Evolutionary conservation across 2,113 vertebrate genomes (phyloP).

Genomic region (Grammomys surdaster): DNA sequence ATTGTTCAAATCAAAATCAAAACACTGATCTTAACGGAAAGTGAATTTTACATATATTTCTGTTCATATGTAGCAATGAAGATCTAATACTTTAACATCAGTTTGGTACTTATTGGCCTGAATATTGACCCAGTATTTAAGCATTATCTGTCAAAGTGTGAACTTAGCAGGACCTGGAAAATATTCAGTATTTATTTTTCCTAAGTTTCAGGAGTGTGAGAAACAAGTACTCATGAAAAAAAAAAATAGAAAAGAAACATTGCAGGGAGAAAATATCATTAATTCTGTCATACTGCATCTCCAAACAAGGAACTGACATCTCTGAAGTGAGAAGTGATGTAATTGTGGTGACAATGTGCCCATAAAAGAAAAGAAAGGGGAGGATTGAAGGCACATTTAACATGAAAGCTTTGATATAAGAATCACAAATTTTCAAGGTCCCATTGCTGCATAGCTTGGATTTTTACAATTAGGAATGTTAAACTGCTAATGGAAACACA

Average conservation of each 20-base stretch:
- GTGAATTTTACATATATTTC: neutral
- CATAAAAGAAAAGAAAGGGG: neutral
- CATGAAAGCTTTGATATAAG: neutral
- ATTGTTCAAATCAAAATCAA: neutral
- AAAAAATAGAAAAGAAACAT: neutral
- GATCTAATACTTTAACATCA: neutral
- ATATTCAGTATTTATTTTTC: neutral
- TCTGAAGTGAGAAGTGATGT: conserved; percentile 13
- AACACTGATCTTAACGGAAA: neutral
- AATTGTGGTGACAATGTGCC: neutral
- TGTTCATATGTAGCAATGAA: neutral
- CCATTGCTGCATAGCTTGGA: neutral
- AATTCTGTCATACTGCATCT: neutral
- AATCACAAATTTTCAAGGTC: conserved; percentile 19
- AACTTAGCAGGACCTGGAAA: neutral
- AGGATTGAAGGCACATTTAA: neutral
- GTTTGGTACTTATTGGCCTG: neutral
- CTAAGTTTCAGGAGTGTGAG: conserved; percentile 16
- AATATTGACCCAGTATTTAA: neutral
- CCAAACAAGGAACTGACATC: neutral
- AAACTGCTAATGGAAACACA: conserved; percentile 35
- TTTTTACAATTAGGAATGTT: neutral
- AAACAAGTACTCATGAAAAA: neutral
- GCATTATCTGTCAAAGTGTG: neutral
- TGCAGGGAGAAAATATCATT: neutral